Conservation (phyloP, 2,888 invertebrate genomes). For the Noctuana brunneofusca region DNA sequence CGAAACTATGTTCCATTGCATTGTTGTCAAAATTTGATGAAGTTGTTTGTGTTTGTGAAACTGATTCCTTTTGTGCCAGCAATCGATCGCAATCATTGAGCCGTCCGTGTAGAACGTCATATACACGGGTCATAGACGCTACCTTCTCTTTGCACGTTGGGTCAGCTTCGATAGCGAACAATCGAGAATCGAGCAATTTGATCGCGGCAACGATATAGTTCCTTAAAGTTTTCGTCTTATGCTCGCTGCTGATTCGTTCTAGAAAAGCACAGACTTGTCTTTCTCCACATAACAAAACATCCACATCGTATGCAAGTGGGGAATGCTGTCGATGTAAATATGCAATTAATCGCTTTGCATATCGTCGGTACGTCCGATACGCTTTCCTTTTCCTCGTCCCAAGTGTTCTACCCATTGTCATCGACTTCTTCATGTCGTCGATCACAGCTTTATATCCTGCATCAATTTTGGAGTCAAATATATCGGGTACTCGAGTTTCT, state of each 20-base stretch:
- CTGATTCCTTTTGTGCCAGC: conserved; percentile 64
- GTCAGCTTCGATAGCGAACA: conserved; percentile 78
- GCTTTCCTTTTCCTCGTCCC: conserved; percentile 75
- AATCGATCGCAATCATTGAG: conserved; percentile 73
- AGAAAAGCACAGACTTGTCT: conserved; percentile 76
- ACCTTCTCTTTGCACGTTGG: conserved; percentile 79
- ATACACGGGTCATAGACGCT: conserved; percentile 76
- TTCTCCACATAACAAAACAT: conserved; percentile 75
- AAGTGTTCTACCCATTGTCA: conserved; percentile 77
- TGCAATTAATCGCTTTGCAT: conserved; percentile 75
- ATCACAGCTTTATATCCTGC: conserved; percentile 81
- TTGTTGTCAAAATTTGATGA: conserved; percentile 58
- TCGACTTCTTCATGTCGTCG: conserved; percentile 81
- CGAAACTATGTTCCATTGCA: conserved; percentile 67
- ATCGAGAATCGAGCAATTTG: conserved; percentile 73
- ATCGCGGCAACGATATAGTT: conserved; percentile 80
- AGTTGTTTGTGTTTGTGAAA: conserved; percentile 53
- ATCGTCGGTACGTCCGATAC: conserved; percentile 75
- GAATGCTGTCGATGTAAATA: conserved; percentile 78
- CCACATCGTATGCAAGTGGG: conserved; percentile 77
- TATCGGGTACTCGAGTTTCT: conserved; percentile 72
- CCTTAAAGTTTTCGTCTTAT: conserved; percentile 76
- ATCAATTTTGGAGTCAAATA: conserved; percentile 78
- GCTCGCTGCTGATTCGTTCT: conserved; percentile 73
- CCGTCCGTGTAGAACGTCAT: conserved; percentile 71